phyloP scores from a whole-genome alignment of 2,113 vertebrate species.

The Grantiella picta region DNA sequence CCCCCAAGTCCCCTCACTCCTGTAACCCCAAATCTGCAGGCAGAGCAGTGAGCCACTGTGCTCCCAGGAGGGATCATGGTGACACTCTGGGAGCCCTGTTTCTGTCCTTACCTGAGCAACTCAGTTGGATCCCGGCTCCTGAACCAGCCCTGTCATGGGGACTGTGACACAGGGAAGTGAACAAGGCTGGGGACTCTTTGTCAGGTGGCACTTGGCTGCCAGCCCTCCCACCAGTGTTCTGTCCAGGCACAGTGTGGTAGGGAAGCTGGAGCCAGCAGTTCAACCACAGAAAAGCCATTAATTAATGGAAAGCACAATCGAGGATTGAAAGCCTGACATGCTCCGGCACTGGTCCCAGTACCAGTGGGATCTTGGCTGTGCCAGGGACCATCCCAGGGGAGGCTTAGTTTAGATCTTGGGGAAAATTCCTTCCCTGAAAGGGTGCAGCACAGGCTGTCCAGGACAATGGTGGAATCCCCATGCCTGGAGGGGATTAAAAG shows the following conservation, averaged over 20 bases:
- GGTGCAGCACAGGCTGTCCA: background rate
- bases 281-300: background rate
- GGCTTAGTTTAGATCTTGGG: background rate
- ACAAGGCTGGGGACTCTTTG: background rate
- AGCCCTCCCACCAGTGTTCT: background rate
- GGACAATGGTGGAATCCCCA: background rate
- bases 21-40: background rate
- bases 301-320: background rate
- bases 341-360: background rate
- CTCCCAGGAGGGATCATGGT: background rate
- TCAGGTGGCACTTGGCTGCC: background rate
- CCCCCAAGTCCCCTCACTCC: background rate
- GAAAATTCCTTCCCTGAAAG: background rate
- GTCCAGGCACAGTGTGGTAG: background rate
- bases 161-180: background rate
- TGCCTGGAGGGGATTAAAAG: background rate
- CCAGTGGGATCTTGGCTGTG: background rate
- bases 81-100: background rate
- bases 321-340: background rate
- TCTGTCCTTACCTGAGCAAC: background rate
- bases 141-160: background rate
- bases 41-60: background rate
- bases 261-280: background rate
- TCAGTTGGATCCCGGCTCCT: background rate
- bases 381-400: background rate